Conservation (phyloP, 2,113 vertebrate genomes). For the Oreochromis aureus region DNA sequence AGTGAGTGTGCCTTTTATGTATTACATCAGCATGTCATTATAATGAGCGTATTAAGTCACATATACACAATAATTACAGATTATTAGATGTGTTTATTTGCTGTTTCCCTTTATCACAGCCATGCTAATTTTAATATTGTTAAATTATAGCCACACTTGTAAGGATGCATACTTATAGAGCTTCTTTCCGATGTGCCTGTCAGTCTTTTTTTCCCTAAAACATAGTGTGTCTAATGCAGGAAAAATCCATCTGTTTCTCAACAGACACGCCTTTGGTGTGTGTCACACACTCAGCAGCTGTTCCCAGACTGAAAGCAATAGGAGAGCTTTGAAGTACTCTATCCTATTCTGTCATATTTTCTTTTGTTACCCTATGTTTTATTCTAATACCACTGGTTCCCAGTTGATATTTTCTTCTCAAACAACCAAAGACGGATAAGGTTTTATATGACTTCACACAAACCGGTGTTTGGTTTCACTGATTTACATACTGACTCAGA, state of each 20-base stretch:
- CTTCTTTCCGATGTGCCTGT: background rate
- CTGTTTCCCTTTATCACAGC: background rate
- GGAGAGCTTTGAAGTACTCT: background rate
- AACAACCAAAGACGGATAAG: background rate
- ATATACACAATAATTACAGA: background rate
- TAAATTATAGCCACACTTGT: background rate
- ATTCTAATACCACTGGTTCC: background rate
- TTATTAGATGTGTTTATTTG: background rate
- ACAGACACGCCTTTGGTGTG: background rate
- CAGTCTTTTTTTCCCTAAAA: background rate
- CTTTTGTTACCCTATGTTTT: background rate
- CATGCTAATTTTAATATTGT: background rate
- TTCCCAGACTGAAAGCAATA: background rate
- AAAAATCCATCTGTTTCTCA: constrained; percentile 37
- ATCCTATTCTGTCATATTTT: background rate
- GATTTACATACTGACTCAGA: background rate
- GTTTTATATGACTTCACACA: background rate
- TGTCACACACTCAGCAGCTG: constrained; percentile 28
- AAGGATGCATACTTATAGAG: background rate
- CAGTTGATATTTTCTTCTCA: background rate
- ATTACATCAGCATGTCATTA: background rate
- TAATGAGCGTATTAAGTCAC: background rate
- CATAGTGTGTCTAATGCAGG: constrained; percentile 8
- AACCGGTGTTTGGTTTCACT: background rate
- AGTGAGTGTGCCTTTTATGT: background rate